Conservation (phyloP, 2,888 invertebrate species). For the Germaria angustata region DNA sequence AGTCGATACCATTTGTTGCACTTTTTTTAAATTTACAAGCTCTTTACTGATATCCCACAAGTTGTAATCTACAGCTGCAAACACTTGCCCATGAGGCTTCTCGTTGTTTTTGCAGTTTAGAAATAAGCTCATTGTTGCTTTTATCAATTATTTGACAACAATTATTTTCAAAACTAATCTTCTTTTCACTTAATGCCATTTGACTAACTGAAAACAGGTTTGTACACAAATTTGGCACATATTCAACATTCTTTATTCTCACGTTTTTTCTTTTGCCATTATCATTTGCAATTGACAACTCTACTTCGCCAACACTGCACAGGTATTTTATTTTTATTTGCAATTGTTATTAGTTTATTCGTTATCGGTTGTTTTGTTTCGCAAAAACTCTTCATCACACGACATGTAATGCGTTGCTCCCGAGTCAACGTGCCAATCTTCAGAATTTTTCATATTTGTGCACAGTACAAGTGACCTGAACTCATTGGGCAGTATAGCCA, state of each 20-base stretch:
- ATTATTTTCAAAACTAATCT: neutral
- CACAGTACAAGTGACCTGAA: neutral
- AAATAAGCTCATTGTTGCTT: too few relatives aligned
- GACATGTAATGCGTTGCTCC: neutral
- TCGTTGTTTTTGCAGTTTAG: too few relatives aligned
- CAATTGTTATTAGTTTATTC: neutral
- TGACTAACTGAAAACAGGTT: too few relatives aligned
- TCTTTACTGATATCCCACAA: neutral
- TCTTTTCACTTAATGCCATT: too few relatives aligned
- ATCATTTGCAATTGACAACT: neutral
- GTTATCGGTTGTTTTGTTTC: neutral
- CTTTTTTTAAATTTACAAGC: neutral
- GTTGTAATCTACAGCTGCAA: neutral
- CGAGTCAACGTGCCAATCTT: neutral
- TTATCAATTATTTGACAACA: too few relatives aligned
- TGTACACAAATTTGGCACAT: too few relatives aligned
- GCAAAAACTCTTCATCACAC: neutral
- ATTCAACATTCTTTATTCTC: neutral
- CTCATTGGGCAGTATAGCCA: neutral
- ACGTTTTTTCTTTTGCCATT: neutral
- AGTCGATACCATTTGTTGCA: neutral
- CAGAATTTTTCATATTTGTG: neutral
- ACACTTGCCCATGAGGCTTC: too few relatives aligned
- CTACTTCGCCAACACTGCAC: neutral
- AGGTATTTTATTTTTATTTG: neutral